These are phyloP conservation scores for Ostrea edulis DNA, from an alignment of 1,140 invertebrate species.

Conservation along the genomic window DNA sequence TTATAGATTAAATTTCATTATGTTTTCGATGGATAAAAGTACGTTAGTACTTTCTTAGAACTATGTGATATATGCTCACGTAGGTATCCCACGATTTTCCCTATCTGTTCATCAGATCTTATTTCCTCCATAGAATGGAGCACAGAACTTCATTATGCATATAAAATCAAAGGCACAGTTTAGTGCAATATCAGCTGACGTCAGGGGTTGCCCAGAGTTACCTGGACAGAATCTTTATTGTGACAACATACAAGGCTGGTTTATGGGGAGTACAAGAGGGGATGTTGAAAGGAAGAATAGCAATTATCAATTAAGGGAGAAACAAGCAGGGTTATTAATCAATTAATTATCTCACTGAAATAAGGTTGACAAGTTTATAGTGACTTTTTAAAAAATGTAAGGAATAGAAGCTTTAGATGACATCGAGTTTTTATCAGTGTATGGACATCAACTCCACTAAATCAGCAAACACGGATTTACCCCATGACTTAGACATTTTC, in stretches of 20 bases:
- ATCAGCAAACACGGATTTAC: too few species aligned
- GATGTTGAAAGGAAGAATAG: background rate
- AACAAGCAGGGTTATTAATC: slow-evolving; percentile 8
- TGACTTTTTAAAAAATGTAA: background rate
- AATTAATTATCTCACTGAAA: slow-evolving; percentile 5
- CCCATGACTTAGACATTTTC: too few species aligned
- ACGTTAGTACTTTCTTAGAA: too few species aligned
- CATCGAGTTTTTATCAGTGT: too few species aligned
- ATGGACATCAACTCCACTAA: too few species aligned
- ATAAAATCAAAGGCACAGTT: background rate
- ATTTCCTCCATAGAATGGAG: background rate
- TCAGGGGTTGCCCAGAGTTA: slow-evolving; percentile 5
- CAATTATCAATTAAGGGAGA: slow-evolving; percentile 21
- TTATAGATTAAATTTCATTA: too few species aligned
- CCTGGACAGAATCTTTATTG: background rate
- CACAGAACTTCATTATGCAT: background rate
- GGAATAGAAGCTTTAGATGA: too few species aligned
- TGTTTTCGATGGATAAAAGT: too few species aligned
- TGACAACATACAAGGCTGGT: background rate
- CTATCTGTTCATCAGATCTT: background rate
- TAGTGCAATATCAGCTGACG: background rate
- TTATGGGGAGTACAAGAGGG: background rate
- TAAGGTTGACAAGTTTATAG: background rate
- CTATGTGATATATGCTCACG: too few species aligned
- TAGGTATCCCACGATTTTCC: background rate